Evolutionary conservation across 2,888 invertebrate species (phyloP).

Genomic region (Galerucella calmariensis): DNA sequence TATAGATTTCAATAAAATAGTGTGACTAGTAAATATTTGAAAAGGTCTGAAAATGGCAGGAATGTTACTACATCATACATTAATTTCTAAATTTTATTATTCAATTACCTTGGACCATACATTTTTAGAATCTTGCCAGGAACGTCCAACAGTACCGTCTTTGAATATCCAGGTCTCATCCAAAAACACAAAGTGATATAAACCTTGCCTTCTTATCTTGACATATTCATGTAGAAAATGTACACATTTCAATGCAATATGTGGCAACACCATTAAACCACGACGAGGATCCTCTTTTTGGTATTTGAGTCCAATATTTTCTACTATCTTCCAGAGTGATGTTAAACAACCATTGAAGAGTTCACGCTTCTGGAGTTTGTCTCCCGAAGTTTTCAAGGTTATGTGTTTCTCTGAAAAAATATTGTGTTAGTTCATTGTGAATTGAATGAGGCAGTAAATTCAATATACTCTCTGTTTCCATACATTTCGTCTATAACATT

Average conservation of each 20-base stretch:
- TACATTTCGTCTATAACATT: slow-evolving; percentile 26
- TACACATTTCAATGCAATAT: slow-evolving; percentile 18
- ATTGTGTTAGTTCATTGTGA: too few relatives aligned
- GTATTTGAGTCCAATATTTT: slow-evolving; percentile 21
- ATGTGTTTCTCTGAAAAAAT: too few relatives aligned
- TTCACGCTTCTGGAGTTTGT: too few relatives aligned
- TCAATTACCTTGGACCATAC: background rate
- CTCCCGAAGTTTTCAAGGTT: too few relatives aligned
- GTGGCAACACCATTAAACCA: slow-evolving; percentile 23
- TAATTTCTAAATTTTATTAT: too few relatives aligned
- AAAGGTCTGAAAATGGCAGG: too few relatives aligned
- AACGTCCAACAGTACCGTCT: slow-evolving; percentile 17
- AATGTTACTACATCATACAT: too few relatives aligned
- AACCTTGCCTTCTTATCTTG: slow-evolving; percentile 17
- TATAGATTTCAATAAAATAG: too few relatives aligned
- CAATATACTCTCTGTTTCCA: slow-evolving; percentile 11
- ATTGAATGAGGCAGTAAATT: background rate
- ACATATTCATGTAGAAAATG: slow-evolving; percentile 14
- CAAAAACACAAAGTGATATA: slow-evolving; percentile 26
- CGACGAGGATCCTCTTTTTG: slow-evolving; percentile 20
- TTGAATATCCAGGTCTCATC: slow-evolving; percentile 32
- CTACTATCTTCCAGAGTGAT: slow-evolving; percentile 3
- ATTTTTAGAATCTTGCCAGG: slow-evolving; percentile 11
- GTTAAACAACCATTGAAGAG: background rate
- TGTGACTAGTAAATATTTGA: too few relatives aligned